A percentile compares a stretch with the other conserved stretches of the same genome.
Conservation (phyloP, 2,113 vertebrate genomes). For the Narcine bancroftii region DNA sequence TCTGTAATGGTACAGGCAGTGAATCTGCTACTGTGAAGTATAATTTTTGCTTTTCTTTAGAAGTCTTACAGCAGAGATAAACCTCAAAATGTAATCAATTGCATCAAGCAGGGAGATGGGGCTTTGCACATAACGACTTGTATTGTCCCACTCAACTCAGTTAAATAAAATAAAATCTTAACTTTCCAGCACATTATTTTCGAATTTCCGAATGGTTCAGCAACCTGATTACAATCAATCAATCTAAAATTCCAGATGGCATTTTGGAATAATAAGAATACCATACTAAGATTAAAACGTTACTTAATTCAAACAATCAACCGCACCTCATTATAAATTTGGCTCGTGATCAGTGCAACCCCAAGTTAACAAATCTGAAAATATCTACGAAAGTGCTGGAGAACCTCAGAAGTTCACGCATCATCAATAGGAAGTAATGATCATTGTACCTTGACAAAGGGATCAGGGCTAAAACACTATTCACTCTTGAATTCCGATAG, state of each 20-base stretch:
- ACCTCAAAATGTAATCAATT: background rate
- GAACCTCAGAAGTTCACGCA: no score
- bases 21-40: constrained; percentile 7
- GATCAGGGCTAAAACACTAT: no score
- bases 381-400: no score
- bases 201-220: background rate
- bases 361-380: background rate
- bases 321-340: background rate
- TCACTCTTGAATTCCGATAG: no score
- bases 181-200: background rate
- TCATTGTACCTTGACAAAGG: no score
- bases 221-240: background rate
- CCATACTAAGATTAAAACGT: background rate
- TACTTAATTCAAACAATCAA: background rate
- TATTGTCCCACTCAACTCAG: background rate
- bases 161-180: background rate
- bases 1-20: constrained; percentile 39
- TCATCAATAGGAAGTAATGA: no score
- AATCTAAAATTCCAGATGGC: background rate
- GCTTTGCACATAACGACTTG: background rate
- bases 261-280: background rate
- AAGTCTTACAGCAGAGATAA: background rate
- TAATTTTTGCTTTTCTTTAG: background rate
- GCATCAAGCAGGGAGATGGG: background rate
- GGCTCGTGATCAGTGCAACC: background rate